Evolutionary conservation across 1,140 invertebrate genomes (phyloP), one percentile per base, ranked within the genome.

Genomic region (Hylaeus volcanicus): DNA sequence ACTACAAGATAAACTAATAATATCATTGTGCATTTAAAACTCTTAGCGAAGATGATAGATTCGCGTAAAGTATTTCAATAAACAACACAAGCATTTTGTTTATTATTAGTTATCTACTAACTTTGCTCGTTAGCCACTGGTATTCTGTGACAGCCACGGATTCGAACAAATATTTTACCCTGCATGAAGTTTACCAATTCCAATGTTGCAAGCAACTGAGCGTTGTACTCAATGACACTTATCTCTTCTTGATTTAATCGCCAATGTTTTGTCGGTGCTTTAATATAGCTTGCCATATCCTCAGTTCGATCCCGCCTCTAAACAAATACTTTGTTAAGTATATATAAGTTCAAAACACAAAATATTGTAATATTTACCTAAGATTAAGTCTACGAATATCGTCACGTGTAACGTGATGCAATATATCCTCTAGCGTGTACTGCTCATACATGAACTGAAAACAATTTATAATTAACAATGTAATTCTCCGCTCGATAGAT

Each of bases 341-440:
- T 0, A 26, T 74, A 80, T 61, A 37, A 58, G 45, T 26, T 63
- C 8, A 76, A n/a, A 26, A 26, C 37, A 51, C 71, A 15, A 56
- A n/a, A 37, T 60, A 51, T 55, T 26, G 65, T 81, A 48, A 66
- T 56, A 60, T 56, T 91, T 93, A 97, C 96, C 95, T 96, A 64
- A 98, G 92, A 63, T 95, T 95, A 64, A 98, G 88, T 89, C 95
- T 94, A 68, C 95, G 94, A 66, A 98, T 90, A 93, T 98, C 98
- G 82, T 97, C 96, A 87, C 96, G 94, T 1, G 95, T 96, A 79
- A 97, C 94, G 83, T 96, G 95, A 81, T 95, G 94, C 58, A 98
- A 92, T 45, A 98, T 92, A 92, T 98, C 97, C 71, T 96, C 95
- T 84, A 97, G 94, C 11, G 95, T 96, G 89, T 97, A 98, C 81